Conservation (phyloP, 2,113 vertebrate genomes). For the Misgurnus anguillicaudatus region DNA sequence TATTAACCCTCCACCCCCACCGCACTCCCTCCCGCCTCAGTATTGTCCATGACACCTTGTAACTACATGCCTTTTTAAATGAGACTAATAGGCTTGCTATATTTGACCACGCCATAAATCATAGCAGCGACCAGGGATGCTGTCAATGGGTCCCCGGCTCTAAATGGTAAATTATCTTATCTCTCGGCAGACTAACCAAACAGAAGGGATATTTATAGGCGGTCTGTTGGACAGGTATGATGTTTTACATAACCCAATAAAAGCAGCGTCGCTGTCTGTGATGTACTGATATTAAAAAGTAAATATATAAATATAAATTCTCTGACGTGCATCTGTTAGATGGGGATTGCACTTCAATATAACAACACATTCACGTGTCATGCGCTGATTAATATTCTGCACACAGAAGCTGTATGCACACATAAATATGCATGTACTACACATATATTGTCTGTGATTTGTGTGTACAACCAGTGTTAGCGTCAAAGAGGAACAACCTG, state of each 20-base stretch:
- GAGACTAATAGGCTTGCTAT: conserved; percentile 56
- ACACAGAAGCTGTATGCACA: neutral
- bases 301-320: conserved; percentile 30
- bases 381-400: neutral
- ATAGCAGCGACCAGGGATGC: conserved; percentile 34
- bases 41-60: conserved; percentile 41
- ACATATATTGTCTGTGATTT: neutral
- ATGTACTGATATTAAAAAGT: conserved; percentile 16
- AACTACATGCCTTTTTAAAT: conserved; percentile 34
- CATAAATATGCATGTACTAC: neutral
- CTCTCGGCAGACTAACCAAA: conserved; percentile 45
- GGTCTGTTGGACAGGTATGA: conserved; percentile 42
- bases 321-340: neutral
- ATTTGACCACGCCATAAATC: conserved; percentile 58
- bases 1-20: conserved; percentile 40
- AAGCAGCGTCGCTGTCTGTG: conserved; percentile 3
- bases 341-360: neutral
- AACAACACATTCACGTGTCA: neutral
- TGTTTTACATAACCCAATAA: conserved; percentile 50
- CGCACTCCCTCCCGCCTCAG: conserved; percentile 11
- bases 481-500: too few relatives aligned
- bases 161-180: conserved; percentile 58
- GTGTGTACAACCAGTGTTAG: neutral
- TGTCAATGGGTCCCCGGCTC: conserved; percentile 28
- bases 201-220: conserved; percentile 47